Base-by-base conservation (phyloP, 2,113 vertebrate genomes). In the Porphyrio hochstetteri region DNA sequence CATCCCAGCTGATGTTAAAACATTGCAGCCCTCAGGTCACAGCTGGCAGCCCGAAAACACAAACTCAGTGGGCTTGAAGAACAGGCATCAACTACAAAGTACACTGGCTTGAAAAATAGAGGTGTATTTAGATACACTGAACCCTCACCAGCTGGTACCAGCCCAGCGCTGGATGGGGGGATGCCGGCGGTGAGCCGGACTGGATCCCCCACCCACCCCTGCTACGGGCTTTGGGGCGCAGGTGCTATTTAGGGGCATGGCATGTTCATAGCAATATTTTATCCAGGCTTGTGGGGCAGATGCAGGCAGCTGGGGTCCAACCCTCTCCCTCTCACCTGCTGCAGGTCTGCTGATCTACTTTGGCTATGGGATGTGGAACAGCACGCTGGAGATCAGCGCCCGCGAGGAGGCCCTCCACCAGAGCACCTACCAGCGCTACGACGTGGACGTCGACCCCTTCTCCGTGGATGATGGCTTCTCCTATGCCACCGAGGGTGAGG, bases 321-420 rank as follows among this genome's bases (percentile, higher is more conserved):
- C 63, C 29, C 33, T 86, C 42, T 91, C 28, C 48, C 52, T 93
- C 70, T 90, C 7, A 2, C 65, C 84, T 9, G 6, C 52, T 3
- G 1, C 97, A 99, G 99, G 99, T 89, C 91, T 99, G 93, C 95
- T 99, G 93, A 99, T 99, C 97, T 99, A 99, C 78, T 98, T 98
- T 36, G 98, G 99, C 70, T 99, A 99, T 0, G 99, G 99, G 38
- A 98, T 99, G 96, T 99, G 99, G 99, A 99, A 99, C 98, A 99
- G 99, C 97, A 98, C 98, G 0, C 97, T 99, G 97, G 99, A 99
- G 97, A 98, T 99, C 90, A 98, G 98, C 0, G 98, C 99, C 70
- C 97, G 98, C 4, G 98, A 99, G 77, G 98, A 99, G 94, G 98
- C 98, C 71, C 98, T 99, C 3, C 99, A 99, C 63, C 99, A 99